These are phyloP conservation scores for Acrocephalus kingi DNA, from an alignment of 2,113 vertebrate species.

Conservation along the genomic window DNA sequence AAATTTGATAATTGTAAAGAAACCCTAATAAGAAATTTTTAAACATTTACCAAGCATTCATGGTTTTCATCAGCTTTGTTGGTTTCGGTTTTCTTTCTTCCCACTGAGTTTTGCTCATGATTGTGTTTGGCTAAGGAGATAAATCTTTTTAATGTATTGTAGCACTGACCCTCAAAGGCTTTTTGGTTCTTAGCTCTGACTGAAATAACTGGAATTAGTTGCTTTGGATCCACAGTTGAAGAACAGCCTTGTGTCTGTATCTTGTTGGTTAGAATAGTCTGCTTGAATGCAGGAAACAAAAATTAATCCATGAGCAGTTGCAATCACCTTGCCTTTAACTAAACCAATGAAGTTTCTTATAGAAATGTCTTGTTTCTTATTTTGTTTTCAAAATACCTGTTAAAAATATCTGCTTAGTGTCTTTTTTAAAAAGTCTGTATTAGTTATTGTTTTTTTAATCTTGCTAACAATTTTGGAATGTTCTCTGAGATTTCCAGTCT, in stretches of 20 bases:
- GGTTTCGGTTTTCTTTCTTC: not conserved
- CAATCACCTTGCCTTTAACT: not conserved
- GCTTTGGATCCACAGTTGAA: not conserved
- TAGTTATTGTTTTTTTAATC: not conserved
- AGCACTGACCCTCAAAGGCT: not conserved
- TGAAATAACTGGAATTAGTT: conserved; percentile 1
- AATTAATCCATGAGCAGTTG: not conserved
- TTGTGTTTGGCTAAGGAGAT: not conserved
- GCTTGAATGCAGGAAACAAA: not conserved
- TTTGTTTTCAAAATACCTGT: not conserved
- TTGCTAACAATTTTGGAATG: not conserved
- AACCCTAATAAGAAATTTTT: not conserved
- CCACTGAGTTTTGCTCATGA: not conserved
- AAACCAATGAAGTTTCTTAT: not conserved
- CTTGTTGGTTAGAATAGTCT: not conserved
- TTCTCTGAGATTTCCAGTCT: not conserved
- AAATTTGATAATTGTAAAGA: not conserved
- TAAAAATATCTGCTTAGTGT: not conserved
- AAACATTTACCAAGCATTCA: not conserved
- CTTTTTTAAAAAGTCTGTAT: not conserved
- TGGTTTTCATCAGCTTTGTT: not conserved
- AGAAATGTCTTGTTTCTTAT: not conserved
- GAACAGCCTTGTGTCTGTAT: not conserved
- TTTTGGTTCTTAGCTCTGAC: not conserved
- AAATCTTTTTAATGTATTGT: not conserved